Evolutionary conservation across 1,140 invertebrate genomes (phyloP).

Genomic region (Dreissena polymorpha): DNA sequence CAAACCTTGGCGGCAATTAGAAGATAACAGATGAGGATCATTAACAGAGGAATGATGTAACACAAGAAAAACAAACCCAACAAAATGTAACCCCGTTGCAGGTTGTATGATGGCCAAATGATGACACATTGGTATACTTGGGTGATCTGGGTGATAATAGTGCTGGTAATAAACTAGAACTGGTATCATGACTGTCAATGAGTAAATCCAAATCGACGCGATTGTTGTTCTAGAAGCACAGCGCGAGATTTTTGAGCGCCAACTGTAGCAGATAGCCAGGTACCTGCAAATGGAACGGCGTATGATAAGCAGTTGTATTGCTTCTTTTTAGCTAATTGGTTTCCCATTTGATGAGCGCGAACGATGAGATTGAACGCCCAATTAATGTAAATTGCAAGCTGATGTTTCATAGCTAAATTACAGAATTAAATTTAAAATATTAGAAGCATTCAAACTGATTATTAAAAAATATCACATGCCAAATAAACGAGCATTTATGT

Average conservation of each 20-base stretch:
- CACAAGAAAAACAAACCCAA: constrained; percentile 93
- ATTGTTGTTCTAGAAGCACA: constrained; percentile 94
- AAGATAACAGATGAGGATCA: constrained; percentile 95
- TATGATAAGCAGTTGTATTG: no score
- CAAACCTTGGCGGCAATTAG: constrained; percentile 96
- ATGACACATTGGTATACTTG: constrained; percentile 60
- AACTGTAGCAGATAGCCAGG: constrained; percentile 95
- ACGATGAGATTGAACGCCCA: no score
- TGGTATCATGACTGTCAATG: constrained; percentile 90
- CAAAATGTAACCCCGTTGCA: constrained; percentile 92
- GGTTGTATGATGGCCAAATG: constrained; percentile 80
- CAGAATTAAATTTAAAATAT: no score
- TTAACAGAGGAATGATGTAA: constrained; percentile 94
- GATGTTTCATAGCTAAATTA: no score
- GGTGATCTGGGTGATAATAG: constrained; percentile 41
- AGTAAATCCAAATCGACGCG: constrained; percentile 93
- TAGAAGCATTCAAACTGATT: no score
- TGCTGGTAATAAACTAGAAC: constrained; percentile 93
- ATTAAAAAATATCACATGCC: no score
- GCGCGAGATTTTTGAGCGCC: constrained; percentile 93
- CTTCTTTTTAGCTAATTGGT: no score
- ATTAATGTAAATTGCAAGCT: no score
- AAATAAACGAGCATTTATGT: no score
- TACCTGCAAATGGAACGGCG: constrained; percentile 84
- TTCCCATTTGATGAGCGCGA: no score